Evolutionary conservation across 2,888 invertebrate species (phyloP).

Genomic region (Fragum sueziense): DNA sequence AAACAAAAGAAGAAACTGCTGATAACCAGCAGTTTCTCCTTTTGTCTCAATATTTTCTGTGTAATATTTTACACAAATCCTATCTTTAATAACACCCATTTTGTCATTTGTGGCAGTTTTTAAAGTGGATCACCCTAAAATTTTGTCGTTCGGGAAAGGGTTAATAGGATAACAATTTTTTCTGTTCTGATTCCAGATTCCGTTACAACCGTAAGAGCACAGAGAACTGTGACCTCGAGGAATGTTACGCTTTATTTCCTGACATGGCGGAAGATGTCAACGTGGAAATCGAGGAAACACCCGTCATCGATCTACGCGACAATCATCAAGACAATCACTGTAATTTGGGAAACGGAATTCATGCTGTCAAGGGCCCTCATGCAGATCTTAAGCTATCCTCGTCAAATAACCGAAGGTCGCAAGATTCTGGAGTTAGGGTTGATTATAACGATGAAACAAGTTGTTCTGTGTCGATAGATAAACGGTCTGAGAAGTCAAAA

Average conservation of each 20-base stretch:
- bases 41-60: too few relatives aligned
- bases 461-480: background rate
- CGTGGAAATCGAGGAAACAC: background rate
- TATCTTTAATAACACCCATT: too few relatives aligned
- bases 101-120: too few relatives aligned
- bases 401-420: constrained; percentile 6
- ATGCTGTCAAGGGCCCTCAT: background rate
- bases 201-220: background rate
- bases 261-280: constrained; percentile 17
- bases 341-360: background rate
- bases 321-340: background rate
- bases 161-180: too few relatives aligned
- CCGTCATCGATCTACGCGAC: background rate
- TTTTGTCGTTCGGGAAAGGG: too few relatives aligned
- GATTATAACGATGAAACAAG: background rate
- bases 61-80: too few relatives aligned
- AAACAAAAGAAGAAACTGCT: too few relatives aligned
- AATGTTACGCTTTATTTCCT: background rate
- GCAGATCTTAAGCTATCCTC: background rate
- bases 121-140: too few relatives aligned
- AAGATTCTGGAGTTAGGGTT: constrained; percentile 11
- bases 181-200: background rate
- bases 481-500: background rate
- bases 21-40: too few relatives aligned
- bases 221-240: constrained; percentile 2